A percentile compares a stretch with the other conserved stretches of the same genome.
Evolutionary conservation across 2,113 vertebrate species (phyloP).

Genomic region (Calyptomena viridis): DNA sequence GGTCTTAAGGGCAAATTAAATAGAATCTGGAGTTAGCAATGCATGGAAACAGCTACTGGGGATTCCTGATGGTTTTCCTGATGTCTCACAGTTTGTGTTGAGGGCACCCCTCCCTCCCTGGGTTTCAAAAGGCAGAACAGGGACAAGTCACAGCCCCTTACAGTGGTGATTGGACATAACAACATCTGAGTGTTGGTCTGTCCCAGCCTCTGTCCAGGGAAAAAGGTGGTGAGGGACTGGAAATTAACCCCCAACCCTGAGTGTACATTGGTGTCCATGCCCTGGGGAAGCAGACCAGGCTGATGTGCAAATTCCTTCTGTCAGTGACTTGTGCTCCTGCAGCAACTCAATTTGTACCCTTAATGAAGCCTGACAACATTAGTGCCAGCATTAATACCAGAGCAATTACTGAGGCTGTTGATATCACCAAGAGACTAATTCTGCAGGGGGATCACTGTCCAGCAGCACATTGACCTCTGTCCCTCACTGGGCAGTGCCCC

Average conservation of each 20-base stretch:
- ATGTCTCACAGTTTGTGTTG: too few species aligned
- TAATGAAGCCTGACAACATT: background rate
- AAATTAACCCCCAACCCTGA: background rate
- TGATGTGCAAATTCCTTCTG: background rate
- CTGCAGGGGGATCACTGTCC: background rate
- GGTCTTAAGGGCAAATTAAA: background rate
- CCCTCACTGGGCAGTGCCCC: background rate
- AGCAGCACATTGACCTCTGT: background rate
- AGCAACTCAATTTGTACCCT: background rate
- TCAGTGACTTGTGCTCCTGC: background rate
- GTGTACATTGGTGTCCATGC: background rate
- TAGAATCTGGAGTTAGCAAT: fast-evolving
- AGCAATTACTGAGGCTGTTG: slow-evolving; percentile 36
- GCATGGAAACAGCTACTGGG: background rate
- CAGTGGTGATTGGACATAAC: fast-evolving
- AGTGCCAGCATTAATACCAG: slow-evolving; percentile 4
- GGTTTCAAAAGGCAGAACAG: background rate
- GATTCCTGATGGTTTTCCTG: background rate
- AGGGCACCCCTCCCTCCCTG: background rate
- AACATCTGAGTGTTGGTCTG: background rate
- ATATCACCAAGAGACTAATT: background rate
- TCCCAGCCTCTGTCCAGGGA: background rate
- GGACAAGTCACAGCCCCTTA: background rate
- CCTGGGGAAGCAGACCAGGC: background rate
- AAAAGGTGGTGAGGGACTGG: background rate